Base-by-base conservation (phyloP, 2,797 vertebrate genomes). In the Forpus xanthops region DNA sequence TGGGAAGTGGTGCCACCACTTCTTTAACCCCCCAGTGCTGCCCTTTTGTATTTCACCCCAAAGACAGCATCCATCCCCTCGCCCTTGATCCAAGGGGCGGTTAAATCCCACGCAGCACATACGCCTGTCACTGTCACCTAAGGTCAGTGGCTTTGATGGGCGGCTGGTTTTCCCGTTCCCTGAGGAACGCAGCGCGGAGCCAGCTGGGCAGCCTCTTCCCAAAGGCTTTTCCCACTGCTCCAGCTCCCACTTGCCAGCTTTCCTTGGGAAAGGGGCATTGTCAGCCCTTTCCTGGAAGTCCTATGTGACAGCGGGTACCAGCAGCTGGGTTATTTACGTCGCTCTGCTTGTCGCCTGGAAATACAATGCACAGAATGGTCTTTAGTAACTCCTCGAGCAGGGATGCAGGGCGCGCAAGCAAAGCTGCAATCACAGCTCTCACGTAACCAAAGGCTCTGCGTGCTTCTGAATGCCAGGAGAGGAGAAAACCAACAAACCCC, bases 191-290 rank as follows among this genome's bases (percentile, higher is more conserved):
- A 35, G 64, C 2, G 0, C 39, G 1, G 3, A 73, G 78, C 71
- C 79, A 76, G 65, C 66, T 41, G 83, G 65, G 77, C 90, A 86
- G n/a, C 41, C 45, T 35, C 76, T 90, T 90, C 90, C 92, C 86
- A 0, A 75, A 25, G 39, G 76, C 0, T 60, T 86, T 93, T 94
- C 83, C 77, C 85, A 89, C 9, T 10, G 3, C 64, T 35, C 19
- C 1, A 1, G 39, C 9, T 62, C 61, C 3, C 77, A 6, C 12
- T 94, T 18, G 47, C 52, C 92, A 87, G 90, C 72, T 87, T 87
- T 94, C 19, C 68, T 66, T 8, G 4, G 37, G 82, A 23, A 35
- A 61, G 33, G 56, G 71, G 14, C 80, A 60, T 11, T 88, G 92
- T 52, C 44, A 88, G 73, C 62, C 52, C 47, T 44, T 55, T 49